These are phyloP conservation scores for Myrmecobius fasciatus DNA, from an alignment of 2,113 vertebrate species.

Conservation along the genomic window DNA sequence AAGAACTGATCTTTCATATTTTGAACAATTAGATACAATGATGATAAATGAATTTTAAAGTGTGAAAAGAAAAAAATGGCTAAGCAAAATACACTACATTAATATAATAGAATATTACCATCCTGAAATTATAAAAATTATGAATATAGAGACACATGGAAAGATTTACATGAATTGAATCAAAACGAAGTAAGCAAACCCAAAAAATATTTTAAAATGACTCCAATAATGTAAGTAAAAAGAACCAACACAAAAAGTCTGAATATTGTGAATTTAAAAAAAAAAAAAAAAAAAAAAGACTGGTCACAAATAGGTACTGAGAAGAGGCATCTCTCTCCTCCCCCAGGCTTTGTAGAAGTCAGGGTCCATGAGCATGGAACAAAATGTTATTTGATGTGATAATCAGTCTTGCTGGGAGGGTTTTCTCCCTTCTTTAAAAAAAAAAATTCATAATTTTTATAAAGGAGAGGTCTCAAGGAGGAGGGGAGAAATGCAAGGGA, in stretches of 20 bases:
- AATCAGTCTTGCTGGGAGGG: neutral
- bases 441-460: neutral
- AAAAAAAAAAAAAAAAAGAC: neutral
- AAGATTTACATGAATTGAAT: neutral
- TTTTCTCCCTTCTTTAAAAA: neutral
- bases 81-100: neutral
- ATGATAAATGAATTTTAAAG: too few relatives aligned
- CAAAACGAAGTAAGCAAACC: neutral
- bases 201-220: neutral
- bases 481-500: neutral
- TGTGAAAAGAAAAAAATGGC: neutral
- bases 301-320: neutral
- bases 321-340: neutral
- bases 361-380: too few relatives aligned
- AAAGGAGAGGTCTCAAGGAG: too few relatives aligned
- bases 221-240: neutral
- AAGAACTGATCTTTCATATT: neutral
- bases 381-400: neutral
- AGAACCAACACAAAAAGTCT: neutral
- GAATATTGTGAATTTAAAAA: neutral
- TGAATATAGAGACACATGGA: neutral
- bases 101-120: neutral
- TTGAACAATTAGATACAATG: too few relatives aligned
- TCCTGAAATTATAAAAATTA: neutral
- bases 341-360: neutral